phyloP scores from a whole-genome alignment of 2,888 invertebrate genomes.

The Rhodophaea formosa region DNA sequence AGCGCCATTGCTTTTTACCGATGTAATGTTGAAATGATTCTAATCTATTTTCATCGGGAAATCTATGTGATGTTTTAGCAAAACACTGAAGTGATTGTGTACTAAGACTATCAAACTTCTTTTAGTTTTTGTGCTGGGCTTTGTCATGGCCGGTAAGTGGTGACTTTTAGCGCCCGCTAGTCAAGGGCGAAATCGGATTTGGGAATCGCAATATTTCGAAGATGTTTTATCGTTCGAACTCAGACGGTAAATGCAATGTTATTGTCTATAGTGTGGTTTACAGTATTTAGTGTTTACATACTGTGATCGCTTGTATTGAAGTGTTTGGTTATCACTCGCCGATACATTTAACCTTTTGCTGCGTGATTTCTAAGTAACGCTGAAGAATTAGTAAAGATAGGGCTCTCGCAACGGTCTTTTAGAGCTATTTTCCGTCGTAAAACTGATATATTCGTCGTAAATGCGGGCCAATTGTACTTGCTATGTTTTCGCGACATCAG shows the following conservation, averaged over 20 bases:
- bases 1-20: conserved; percentile 81
- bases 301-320: conserved; percentile 65
- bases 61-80: conserved; percentile 80
- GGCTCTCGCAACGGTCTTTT: conserved; percentile 60
- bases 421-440: conserved; percentile 29
- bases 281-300: conserved; percentile 73
- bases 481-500: conserved; percentile 57
- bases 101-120: conserved; percentile 76
- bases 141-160: conserved; percentile 92
- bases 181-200: conserved; percentile 81
- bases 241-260: conserved; percentile 82
- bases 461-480: conserved; percentile 38
- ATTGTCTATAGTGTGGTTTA: conserved; percentile 78
- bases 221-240: conserved; percentile 82
- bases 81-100: conserved; percentile 77
- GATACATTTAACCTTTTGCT: conserved; percentile 69
- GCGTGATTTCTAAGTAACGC: conserved; percentile 54
- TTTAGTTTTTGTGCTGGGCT: conserved; percentile 81
- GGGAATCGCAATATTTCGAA: conserved; percentile 80
- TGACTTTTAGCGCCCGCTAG: conserved; percentile 80
- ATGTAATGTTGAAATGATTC: conserved; percentile 81
- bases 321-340: conserved; percentile 73
- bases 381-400: conserved; percentile 50
- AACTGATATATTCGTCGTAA: conserved; percentile 34
- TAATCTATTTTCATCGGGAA: conserved; percentile 82